These are phyloP conservation scores for Sebastolobus altivelis DNA, from an alignment of 2,797 vertebrate species.

Conservation along the genomic window DNA sequence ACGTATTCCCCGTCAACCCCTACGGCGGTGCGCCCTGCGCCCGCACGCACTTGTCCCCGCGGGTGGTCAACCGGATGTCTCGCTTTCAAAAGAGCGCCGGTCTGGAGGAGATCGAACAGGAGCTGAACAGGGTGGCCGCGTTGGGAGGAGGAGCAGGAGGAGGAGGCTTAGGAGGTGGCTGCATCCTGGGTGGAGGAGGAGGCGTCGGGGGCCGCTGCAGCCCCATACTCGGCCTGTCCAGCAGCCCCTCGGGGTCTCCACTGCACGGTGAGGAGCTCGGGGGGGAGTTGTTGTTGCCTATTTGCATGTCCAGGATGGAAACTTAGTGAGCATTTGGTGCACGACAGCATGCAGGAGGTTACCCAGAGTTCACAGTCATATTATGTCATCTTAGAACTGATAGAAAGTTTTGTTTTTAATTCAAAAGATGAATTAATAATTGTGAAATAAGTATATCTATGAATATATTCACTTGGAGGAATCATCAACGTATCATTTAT, in stretches of 20 bases:
- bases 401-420: neutral
- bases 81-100: slow-evolving; percentile 99
- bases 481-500: no score
- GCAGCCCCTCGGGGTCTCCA: slow-evolving; percentile 95
- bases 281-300: neutral
- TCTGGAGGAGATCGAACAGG: slow-evolving; percentile 97
- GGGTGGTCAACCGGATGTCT: slow-evolving; percentile 98
- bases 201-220: slow-evolving; percentile 91
- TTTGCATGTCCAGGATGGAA: neutral
- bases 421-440: neutral
- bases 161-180: slow-evolving; percentile 60
- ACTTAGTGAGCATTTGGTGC: neutral
- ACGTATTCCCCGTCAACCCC: slow-evolving; percentile 96
- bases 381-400: neutral
- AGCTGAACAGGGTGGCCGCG: slow-evolving; percentile 89
- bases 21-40: slow-evolving; percentile 95
- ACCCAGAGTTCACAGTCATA: neutral
- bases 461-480: no score
- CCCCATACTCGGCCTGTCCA: slow-evolving; percentile 94
- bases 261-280: slow-evolving; percentile 89
- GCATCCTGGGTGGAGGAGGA: slow-evolving; percentile 75
- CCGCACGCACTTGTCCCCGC: slow-evolving; percentile 96
- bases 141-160: slow-evolving; percentile 69
- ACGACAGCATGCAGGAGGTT: neutral
- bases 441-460: neutral